Conservation (phyloP, 2,888 invertebrate species). For the Platycheirus rosarum region DNA sequence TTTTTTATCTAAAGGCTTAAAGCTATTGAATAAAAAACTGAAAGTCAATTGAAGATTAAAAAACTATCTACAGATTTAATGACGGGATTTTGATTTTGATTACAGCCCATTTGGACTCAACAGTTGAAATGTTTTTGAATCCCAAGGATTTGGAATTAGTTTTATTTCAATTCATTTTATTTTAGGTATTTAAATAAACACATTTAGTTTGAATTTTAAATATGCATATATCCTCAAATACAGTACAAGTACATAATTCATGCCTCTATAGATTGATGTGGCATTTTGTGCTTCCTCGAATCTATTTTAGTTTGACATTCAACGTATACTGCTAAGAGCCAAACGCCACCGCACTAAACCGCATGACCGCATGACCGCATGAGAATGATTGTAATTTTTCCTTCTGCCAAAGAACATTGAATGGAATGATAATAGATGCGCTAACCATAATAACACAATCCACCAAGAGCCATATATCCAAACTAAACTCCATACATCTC, state of each 20-base stretch:
- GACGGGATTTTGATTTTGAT: no score
- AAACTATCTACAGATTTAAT: no score
- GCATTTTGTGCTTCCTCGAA: slow-evolving; percentile 22
- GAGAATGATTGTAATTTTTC: slow-evolving; percentile 41
- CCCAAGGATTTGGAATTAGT: no score
- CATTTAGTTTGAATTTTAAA: no score
- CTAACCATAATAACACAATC: slow-evolving; percentile 47
- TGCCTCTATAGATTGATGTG: not conserved
- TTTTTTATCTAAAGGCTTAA: no score
- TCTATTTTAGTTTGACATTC: slow-evolving; percentile 36
- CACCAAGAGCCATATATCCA: slow-evolving; percentile 44
- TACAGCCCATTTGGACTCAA: no score
- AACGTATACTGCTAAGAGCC: slow-evolving; percentile 3
- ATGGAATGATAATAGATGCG: slow-evolving; percentile 65
- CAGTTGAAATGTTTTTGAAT: no score
- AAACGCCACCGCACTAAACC: not conserved
- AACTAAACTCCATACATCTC: slow-evolving; percentile 57
- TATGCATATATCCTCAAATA: no score
- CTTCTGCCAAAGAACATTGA: slow-evolving; percentile 1
- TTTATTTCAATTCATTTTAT: no score
- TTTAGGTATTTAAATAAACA: no score
- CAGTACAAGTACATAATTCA: not conserved
- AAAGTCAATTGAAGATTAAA: no score
- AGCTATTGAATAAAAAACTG: no score
- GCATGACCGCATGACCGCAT: slow-evolving; percentile 46